Evolutionary conservation across 2,797 vertebrate species (phyloP), one percentile per base, ranked within the genome.

Genomic region (Momotus momota): DNA sequence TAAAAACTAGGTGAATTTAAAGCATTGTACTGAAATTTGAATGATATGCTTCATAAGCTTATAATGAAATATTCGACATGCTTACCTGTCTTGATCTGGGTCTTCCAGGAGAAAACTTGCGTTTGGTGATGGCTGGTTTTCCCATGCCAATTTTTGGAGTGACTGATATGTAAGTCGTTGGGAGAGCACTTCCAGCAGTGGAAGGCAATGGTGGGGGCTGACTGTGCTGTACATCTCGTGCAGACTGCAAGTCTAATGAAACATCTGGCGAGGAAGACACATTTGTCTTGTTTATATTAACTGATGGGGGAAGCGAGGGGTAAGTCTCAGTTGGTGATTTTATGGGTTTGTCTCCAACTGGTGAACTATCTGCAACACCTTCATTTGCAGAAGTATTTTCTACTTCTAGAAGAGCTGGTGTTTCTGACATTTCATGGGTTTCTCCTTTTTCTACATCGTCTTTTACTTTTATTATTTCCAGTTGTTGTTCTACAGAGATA

Each of bases 131-230:
- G 96, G 99, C 99, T 60, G 99, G 99, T 95, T 99, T 99, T 48
- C 99, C 99, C 99, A 99, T 99, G 97, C 99, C 99, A 35, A 99
- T 99, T 98, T 99, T 99, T 71, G 99, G 99, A 96, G 98, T 98
- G 95, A 99, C 98, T 38, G 99, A 98, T 97, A 99, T 98, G 67
- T 99, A 99, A 14, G 99, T 98, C 22, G 99, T 97, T 82, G 99
- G 98, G 97, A 99, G 97, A 84, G 98, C 81, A 22, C 96, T 96
- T 43, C 98, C 97, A 85, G 94, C 91, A 90, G 97, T 26, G 52
- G 97, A 94, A 74, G 71, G 96, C 86, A 97, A 85, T 14, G 95
- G 38, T 35, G 98, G 72, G 27, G 93, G 94, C 97, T 97, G 97
- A 45, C 55, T 15, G 12, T 97, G 95, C 96, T 97, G 67, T 41